These are phyloP conservation scores for Pristiophorus japonicus DNA, from an alignment of 2,113 vertebrate genomes.

Conservation along the genomic window DNA sequence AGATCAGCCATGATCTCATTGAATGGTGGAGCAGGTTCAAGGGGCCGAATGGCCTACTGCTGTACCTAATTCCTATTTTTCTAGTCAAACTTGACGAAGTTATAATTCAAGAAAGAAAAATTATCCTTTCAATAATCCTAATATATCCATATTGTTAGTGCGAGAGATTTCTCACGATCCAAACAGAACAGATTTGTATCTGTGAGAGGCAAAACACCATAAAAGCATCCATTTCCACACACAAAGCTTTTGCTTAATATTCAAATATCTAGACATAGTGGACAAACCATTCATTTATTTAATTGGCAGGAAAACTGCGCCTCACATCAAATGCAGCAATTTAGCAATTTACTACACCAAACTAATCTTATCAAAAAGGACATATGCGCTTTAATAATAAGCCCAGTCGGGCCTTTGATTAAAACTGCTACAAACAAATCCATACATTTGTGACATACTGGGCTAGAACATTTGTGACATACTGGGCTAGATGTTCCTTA, in stretches of 20 bases:
- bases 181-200: background rate
- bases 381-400: background rate
- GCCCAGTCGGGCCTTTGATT: background rate
- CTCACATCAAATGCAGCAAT: background rate
- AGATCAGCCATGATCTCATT: too few species aligned
- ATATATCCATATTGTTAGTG: background rate
- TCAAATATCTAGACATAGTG: background rate
- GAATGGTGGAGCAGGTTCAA: too few species aligned
- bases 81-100: background rate
- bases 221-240: background rate
- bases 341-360: background rate
- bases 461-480: background rate
- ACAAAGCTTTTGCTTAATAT: background rate
- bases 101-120: background rate
- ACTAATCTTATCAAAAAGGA: constrained; percentile 11
- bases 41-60: too few species aligned
- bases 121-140: background rate
- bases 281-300: background rate
- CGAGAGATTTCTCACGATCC: too few species aligned
- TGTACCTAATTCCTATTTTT: too few species aligned
- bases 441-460: background rate
- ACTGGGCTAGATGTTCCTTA: background rate
- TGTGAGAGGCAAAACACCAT: background rate
- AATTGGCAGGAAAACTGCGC: background rate
- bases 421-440: background rate